Percentiles rank a stretch among this genome's conserved stretches.
Conservation (phyloP, 2,113 vertebrate genomes). For the Cnemophilus loriae region DNA sequence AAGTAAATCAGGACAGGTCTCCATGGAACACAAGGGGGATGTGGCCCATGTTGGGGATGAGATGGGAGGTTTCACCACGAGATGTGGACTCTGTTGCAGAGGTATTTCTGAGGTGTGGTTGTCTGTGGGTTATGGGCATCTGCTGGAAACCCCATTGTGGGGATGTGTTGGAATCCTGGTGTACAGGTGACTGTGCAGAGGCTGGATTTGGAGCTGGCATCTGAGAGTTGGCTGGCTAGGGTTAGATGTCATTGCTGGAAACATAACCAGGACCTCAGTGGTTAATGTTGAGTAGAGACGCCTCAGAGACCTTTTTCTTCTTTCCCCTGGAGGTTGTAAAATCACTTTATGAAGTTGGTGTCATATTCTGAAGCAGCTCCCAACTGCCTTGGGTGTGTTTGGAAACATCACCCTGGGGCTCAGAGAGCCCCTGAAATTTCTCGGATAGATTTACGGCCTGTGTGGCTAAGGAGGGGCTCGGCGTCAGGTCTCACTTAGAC, state of each 20-base stretch:
- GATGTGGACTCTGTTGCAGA: background rate
- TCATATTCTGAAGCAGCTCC: background rate
- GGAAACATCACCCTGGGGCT: background rate
- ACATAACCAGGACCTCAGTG: background rate
- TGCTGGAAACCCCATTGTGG: background rate
- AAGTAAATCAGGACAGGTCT: background rate
- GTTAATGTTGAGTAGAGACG: background rate
- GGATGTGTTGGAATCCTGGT: background rate
- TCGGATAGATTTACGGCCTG: background rate
- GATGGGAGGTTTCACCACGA: accelerated
- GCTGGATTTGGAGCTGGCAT: background rate
- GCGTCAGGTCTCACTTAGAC: background rate
- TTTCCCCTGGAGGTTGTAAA: background rate
- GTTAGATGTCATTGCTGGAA: background rate
- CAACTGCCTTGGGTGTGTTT: background rate
- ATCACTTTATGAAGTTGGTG: background rate
- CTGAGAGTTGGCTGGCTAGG: background rate
- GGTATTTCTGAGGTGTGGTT: background rate
- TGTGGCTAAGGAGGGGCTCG: background rate
- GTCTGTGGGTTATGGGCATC: background rate
- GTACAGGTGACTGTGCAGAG: accelerated
- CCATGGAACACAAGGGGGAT: accelerated
- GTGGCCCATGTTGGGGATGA: accelerated
- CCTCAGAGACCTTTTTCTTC: background rate
- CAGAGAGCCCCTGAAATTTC: background rate